phyloP scores from a whole-genome alignment of 2,888 invertebrate genomes.

The Hyposoter dolosus region DNA sequence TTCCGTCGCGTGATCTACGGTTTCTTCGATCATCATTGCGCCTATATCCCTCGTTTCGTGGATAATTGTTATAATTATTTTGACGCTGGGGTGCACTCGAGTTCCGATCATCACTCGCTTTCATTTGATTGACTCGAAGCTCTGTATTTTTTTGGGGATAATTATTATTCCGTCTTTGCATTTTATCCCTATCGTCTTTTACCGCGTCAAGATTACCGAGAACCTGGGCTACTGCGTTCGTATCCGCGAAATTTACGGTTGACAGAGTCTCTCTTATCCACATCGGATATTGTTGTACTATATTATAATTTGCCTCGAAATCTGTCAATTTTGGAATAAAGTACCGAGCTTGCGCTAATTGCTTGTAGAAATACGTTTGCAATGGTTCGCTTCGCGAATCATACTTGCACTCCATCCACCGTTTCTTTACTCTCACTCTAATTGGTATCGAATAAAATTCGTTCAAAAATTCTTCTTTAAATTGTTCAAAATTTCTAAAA shows the following conservation, averaged over 20 bases:
- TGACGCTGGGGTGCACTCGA: background rate
- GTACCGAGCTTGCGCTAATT: constrained; percentile 42
- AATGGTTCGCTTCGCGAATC: background rate
- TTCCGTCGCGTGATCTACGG: background rate
- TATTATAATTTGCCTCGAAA: constrained; percentile 50
- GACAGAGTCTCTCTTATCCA: constrained; percentile 1
- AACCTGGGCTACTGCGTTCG: constrained; percentile 9
- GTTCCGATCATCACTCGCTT: background rate
- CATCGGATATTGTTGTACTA: constrained; percentile 33
- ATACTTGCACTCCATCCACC: background rate
- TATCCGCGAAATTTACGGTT: constrained; percentile 41
- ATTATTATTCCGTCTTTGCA: background rate
- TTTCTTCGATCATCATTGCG: background rate
- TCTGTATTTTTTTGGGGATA: background rate
- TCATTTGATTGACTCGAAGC: background rate
- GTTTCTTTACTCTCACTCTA: constrained; percentile 37
- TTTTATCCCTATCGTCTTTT: background rate
- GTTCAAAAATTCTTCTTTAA: constrained; percentile 38
- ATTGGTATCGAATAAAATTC: constrained; percentile 62
- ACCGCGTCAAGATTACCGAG: constrained; percentile 18
- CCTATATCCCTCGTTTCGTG: background rate
- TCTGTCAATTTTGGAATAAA: constrained; percentile 32
- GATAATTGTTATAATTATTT: background rate
- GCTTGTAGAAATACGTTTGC: constrained; percentile 52
- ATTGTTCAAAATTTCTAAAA: constrained; percentile 31